A percentile compares a stretch with the other conserved stretches of the same genome.
Conservation (phyloP, 2,113 vertebrate species). For the Peromyscus leucopus region DNA sequence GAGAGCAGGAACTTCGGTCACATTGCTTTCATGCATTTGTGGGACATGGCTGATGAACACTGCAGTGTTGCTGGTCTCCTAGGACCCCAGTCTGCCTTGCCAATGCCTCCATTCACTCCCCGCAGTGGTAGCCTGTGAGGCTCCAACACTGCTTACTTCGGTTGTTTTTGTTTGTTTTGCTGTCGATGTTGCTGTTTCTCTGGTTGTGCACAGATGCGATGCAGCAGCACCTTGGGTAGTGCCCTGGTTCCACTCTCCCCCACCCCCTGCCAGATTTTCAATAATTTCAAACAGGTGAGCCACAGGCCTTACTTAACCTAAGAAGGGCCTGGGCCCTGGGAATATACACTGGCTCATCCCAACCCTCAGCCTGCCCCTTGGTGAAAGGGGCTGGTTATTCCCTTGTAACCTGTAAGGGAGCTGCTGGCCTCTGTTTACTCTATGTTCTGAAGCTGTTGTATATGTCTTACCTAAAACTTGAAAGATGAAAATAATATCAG, state of each 20-base stretch:
- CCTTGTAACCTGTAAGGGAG: not conserved
- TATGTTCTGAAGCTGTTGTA: conserved; percentile 28
- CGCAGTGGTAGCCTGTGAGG: not conserved
- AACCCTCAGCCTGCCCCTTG: not conserved
- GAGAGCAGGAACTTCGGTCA: not conserved
- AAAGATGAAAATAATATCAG: conserved; percentile 31
- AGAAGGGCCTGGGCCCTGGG: conserved; percentile 33
- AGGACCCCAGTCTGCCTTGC: conserved; percentile 66
- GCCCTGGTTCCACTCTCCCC: conserved; percentile 32
- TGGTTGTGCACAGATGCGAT: not conserved
- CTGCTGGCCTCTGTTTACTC: not conserved
- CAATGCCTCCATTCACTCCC: conserved; percentile 37
- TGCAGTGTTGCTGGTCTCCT: conserved; percentile 68
- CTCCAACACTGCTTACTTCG: not conserved
- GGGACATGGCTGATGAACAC: conserved; percentile 40
- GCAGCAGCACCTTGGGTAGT: not conserved
- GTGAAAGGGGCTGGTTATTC: conserved; percentile 49
- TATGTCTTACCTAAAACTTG: conserved; percentile 56
- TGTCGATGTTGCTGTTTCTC: conserved; percentile 8
- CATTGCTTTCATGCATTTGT: not conserved
- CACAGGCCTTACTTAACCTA: conserved; percentile 62
- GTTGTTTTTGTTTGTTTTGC: conserved; percentile 30
- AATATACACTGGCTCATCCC: conserved; percentile 74
- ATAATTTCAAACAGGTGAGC: not conserved
- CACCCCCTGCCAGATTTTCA: conserved; percentile 10